Evolutionary conservation across 2,888 invertebrate species (phyloP).

Genomic region (Nymphalis urticae): DNA sequence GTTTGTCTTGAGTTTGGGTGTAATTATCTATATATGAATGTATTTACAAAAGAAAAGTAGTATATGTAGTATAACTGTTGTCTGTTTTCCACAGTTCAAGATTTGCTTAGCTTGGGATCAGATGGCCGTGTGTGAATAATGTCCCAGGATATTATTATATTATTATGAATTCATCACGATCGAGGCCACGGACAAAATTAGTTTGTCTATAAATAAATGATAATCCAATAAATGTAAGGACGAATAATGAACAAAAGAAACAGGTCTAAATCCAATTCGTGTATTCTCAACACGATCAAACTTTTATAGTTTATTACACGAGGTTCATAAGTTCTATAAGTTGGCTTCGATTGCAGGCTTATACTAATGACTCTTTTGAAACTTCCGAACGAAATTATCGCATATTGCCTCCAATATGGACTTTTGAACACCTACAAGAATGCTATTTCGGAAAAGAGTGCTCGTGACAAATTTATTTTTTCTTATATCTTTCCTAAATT

Average conservation of each 20-base stretch:
- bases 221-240: constrained; percentile 29
- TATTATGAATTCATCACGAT: no score
- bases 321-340: constrained; percentile 41
- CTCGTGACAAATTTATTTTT: background rate
- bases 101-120: no score
- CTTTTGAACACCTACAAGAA: constrained; percentile 13
- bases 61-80: no score
- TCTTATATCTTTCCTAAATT: no score
- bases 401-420: constrained; percentile 19
- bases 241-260: constrained; percentile 35
- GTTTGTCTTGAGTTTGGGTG: no score
- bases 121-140: no score
- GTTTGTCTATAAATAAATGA: constrained; percentile 11
- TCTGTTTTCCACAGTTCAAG: no score
- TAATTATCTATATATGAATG: no score
- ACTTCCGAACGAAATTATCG: constrained; percentile 40
- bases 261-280: constrained; percentile 33
- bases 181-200: no score
- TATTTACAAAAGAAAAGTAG: no score
- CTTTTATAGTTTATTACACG: constrained; percentile 40
- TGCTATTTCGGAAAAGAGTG: constrained; percentile 6
- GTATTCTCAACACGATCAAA: constrained; percentile 38
- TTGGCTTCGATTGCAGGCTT: constrained; percentile 41
- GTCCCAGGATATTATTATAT: no score
- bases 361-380: constrained; percentile 41